Base-by-base conservation (phyloP, 2,888 invertebrate species). In the Hydroisotoma schaefferi region DNA sequence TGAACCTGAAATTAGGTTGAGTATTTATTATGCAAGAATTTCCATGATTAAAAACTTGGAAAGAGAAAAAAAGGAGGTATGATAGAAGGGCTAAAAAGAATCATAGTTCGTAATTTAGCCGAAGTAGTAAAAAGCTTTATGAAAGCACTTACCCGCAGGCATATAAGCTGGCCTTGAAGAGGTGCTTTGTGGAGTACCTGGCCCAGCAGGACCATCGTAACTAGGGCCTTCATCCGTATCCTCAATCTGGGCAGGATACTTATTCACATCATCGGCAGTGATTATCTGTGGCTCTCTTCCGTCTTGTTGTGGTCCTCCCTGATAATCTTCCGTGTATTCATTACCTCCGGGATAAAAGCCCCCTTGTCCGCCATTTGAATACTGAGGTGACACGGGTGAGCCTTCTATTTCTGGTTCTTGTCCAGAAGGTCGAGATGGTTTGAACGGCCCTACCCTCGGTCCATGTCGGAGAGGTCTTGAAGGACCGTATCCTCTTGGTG, bases 291-390 rank as follows among this genome's bases (percentile, higher is more conserved):
- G 69, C 27, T 69, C 59, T 22, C 67, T 58, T n/a, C 61, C 58
- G 26, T 59, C 66, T 10, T 66, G 48, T 18, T 15, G 15, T 12
- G 53, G 55, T 56, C 64, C 66, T n/a, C 65, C 69, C 53, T 69
- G 57, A 53, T 57, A 69, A 55, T 69, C 66, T 51, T 69, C 66
- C 10, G 69, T 63, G 33, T 69, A 69, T 15, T 69, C 67, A 18
- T 51, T 51, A 25, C 55, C 58, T 33, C 56, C 56, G 23, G 27
- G 49, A 15, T 27, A 52, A 1, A 56, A 29, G 15, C 60, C 52
- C 3, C 44, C 49, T 15, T 20, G 47, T 37, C 22, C 25, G 12
- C 23, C 18, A n/a, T n/a, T n/a, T n/a, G n/a, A n/a, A n/a, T n/a
- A n/a, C 15, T 33, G 33, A 4, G 26, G 2, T 20, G 53, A 27